Evolutionary conservation across 2,888 invertebrate genomes (phyloP).

Genomic region (Pristionchus entomophagus): DNA sequence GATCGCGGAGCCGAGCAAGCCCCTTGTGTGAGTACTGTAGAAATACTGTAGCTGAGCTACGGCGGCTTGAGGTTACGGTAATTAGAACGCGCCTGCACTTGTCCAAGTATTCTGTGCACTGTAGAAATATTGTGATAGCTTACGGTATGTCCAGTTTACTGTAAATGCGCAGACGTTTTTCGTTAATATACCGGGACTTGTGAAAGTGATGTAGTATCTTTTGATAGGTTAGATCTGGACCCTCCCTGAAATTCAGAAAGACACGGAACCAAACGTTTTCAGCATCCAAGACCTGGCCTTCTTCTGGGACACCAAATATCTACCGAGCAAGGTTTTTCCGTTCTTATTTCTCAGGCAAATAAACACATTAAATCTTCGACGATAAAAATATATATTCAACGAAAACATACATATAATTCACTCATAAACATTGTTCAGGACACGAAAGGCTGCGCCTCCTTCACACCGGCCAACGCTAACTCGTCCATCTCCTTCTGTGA

Average conservation of each 20-base stretch:
- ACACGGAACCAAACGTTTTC: too few relatives aligned
- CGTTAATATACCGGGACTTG: too few relatives aligned
- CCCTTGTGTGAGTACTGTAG: not conserved
- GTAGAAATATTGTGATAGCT: not conserved
- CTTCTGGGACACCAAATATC: conserved; percentile 2
- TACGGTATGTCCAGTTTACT: too few relatives aligned
- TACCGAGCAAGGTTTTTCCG: not conserved
- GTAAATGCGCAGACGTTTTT: not conserved
- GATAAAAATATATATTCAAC: not conserved
- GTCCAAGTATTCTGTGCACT: too few relatives aligned
- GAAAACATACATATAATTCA: not conserved
- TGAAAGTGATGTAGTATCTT: too few relatives aligned
- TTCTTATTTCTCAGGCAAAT: not conserved
- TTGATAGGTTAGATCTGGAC: not conserved
- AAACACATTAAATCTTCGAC: too few relatives aligned
- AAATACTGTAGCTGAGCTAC: too few relatives aligned
- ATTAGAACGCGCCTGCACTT: not conserved
- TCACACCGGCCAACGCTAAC: not conserved
- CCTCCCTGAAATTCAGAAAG: too few relatives aligned
- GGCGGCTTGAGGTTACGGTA: too few relatives aligned
- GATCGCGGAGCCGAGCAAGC: not conserved
- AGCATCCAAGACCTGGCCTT: conserved; percentile 19
- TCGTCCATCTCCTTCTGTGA: not conserved
- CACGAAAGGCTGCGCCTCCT: not conserved
- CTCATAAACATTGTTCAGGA: not conserved